Evolutionary conservation across 2,113 vertebrate species (phyloP).

Genomic region (Parus major): DNA sequence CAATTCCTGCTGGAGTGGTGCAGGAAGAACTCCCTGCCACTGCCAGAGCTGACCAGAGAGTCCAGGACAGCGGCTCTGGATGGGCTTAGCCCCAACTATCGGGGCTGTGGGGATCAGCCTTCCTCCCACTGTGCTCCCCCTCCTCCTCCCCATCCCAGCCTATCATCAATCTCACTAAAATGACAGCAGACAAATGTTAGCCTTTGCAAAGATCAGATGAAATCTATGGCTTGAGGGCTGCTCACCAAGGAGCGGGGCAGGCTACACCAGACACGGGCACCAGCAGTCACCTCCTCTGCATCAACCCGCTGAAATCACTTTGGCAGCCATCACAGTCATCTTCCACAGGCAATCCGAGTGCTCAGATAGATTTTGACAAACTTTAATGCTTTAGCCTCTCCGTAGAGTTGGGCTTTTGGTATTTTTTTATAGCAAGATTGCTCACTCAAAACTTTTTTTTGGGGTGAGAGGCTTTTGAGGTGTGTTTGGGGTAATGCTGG

Average conservation of each 20-base stretch:
- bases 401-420: background rate
- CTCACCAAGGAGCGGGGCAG: conserved; percentile 81
- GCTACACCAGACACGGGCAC: conserved; percentile 69
- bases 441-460: background rate
- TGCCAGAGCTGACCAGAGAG: background rate
- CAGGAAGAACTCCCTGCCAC: background rate
- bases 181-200: conserved; percentile 99
- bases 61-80: conserved; percentile 41
- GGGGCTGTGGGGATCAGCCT: conserved; percentile 63
- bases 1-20: conserved; percentile 52
- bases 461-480: background rate
- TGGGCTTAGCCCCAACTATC: conserved; percentile 45
- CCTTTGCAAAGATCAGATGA: conserved; percentile 99
- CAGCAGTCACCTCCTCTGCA: conserved; percentile 70
- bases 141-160: conserved; percentile 77
- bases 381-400: conserved; percentile 40
- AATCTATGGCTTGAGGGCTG: conserved; percentile 93
- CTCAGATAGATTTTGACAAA: conserved; percentile 83
- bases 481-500: accelerated
- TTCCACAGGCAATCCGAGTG: conserved; percentile 45
- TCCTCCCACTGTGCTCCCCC: conserved; percentile 40
- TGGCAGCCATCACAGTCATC: conserved; percentile 69
- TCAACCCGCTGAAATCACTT: conserved; percentile 65
- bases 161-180: conserved; percentile 99
- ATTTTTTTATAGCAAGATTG: background rate